These are phyloP conservation scores for Dasyprocta punctata DNA, from an alignment of 2,113 vertebrate genomes.

Conservation along the genomic window DNA sequence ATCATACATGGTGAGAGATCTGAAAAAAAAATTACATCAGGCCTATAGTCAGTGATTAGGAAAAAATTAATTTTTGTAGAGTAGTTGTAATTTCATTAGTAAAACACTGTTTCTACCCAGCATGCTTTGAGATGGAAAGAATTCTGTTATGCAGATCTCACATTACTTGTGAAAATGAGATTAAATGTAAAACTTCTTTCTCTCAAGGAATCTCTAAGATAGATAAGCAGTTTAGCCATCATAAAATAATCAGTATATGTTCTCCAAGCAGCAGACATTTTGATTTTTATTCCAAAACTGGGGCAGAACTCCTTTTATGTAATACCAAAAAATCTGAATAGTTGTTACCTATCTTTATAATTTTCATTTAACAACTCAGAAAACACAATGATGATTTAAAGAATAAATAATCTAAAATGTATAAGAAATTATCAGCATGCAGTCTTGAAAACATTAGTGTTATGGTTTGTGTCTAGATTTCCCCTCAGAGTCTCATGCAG, in stretches of 20 bases:
- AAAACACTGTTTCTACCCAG: not conserved
- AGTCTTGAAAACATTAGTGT: not conserved
- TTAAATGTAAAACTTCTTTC: not conserved
- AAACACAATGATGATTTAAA: constrained; percentile 37
- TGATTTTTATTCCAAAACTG: constrained; percentile 48
- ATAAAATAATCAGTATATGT: not conserved
- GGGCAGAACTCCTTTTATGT: not conserved
- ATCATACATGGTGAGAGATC: not conserved
- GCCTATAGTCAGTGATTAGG: not conserved
- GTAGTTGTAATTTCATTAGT: not conserved
- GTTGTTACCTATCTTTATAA: not conserved
- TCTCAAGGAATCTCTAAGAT: not conserved
- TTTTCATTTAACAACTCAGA: constrained; percentile 19
- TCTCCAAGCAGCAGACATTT: not conserved
- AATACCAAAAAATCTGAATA: not conserved
- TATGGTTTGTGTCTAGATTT: not conserved
- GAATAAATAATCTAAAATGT: not conserved
- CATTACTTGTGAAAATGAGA: constrained; percentile 4
- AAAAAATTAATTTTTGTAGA: not conserved
- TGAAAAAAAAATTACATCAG: not conserved
- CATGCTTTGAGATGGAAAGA: not conserved
- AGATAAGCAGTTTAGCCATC: not conserved
- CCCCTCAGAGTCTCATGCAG: not conserved
- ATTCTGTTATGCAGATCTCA: not conserved
- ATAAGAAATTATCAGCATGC: not conserved